These are phyloP conservation scores for Oplegnathus fasciatus DNA, from an alignment of 2,113 vertebrate species.

Conservation along the genomic window DNA sequence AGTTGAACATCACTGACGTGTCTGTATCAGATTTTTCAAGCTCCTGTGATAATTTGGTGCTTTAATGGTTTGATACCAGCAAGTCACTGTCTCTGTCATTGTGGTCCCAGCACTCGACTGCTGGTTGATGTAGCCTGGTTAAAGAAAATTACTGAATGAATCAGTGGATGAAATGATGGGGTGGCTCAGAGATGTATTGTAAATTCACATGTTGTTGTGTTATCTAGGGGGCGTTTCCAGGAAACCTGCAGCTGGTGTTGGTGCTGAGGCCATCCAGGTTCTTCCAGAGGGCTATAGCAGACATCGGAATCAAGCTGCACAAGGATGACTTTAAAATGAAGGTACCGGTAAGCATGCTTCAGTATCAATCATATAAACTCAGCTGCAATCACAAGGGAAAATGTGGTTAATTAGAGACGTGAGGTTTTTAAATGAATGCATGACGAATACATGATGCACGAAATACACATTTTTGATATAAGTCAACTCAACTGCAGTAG, in stretches of 20 bases:
- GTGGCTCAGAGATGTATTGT: not conserved
- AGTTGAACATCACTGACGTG: not conserved
- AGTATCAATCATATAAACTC: not conserved
- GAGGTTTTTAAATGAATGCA: not conserved
- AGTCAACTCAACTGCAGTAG: not conserved
- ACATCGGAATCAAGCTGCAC: slow-evolving; percentile 94
- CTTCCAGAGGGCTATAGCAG: slow-evolving; percentile 92
- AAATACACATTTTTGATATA: not conserved
- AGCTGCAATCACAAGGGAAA: not conserved
- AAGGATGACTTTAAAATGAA: slow-evolving; percentile 98
- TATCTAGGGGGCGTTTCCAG: slow-evolving; percentile 93
- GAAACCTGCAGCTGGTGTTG: slow-evolving; percentile 94
- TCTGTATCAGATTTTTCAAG: not conserved
- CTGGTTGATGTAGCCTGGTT: not conserved
- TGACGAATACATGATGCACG: not conserved
- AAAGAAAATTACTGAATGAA: not conserved
- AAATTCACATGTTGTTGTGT: slow-evolving; percentile 36
- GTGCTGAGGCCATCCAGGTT: slow-evolving; percentile 92
- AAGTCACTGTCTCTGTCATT: not conserved
- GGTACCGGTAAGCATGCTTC: slow-evolving; percentile 91
- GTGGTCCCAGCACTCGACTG: not conserved
- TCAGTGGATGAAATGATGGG: not conserved
- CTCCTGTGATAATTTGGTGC: not conserved
- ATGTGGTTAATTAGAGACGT: not conserved
- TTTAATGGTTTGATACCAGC: not conserved